Conservation (phyloP, 2,797 vertebrate species). For the Meriones psammophilus region DNA sequence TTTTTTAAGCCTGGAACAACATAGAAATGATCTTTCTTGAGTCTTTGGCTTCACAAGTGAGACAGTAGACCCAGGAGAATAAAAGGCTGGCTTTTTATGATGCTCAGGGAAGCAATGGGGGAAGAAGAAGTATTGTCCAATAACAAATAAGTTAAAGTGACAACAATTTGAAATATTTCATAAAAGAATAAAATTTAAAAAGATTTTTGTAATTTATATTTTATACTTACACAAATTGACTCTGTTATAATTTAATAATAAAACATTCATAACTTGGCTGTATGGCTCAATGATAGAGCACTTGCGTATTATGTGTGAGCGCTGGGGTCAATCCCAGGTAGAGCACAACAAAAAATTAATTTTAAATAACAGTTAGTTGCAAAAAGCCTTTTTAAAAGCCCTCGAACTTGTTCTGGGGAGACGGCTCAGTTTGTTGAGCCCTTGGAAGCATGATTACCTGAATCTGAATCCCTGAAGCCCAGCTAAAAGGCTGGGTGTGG, state of each 20-base stretch:
- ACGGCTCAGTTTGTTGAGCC: background rate
- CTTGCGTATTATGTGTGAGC: background rate
- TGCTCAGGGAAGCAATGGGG: background rate
- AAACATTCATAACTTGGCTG: background rate
- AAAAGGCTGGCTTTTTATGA: background rate
- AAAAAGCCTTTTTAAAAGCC: background rate
- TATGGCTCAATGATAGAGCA: background rate
- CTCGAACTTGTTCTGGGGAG: background rate
- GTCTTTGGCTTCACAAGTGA: slow-evolving; percentile 31
- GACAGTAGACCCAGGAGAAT: background rate
- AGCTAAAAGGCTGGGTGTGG: background rate
- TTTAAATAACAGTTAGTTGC: slow-evolving; percentile 23
- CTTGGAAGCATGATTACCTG: background rate
- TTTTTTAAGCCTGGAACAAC: background rate
- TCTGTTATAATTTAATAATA: background rate
- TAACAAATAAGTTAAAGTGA: slow-evolving; percentile 16
- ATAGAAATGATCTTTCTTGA: background rate
- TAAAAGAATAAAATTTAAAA: background rate
- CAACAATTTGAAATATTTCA: background rate
- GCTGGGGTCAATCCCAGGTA: background rate
- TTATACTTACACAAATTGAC: background rate
- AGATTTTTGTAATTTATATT: background rate
- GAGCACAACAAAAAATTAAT: background rate
- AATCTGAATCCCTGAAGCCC: background rate
- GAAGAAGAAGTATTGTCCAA: background rate